Percentiles rank a stretch among this genome's conserved stretches.
These are phyloP conservation scores for Heterodera carotae DNA, from an alignment of 1,140 invertebrate species.

Conservation along the genomic window DNA sequence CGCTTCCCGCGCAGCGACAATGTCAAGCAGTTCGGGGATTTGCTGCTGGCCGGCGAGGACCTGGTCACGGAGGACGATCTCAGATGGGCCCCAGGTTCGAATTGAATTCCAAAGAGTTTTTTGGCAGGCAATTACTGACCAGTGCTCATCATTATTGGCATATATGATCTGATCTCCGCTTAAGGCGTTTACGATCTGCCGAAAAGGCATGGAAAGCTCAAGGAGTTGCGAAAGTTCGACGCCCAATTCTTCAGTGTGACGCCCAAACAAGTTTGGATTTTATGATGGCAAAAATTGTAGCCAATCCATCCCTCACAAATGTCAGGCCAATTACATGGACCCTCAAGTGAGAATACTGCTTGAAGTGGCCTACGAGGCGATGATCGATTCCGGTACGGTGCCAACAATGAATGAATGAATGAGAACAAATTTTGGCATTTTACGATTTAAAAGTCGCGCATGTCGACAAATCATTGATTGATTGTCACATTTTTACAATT, in stretches of 20 bases:
- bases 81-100: conserved; percentile 72
- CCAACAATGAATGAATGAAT: no score
- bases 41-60: conserved; percentile 82
- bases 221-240: conserved; percentile 77
- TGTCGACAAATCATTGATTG: neutral
- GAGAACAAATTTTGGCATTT: no score
- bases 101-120: conserved; percentile 3
- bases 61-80: conserved; percentile 83
- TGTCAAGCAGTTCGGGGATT: conserved; percentile 80
- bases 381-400: conserved; percentile 81
- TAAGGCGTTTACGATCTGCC: conserved; percentile 79
- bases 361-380: conserved; percentile 89
- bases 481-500: neutral
- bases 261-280: conserved; percentile 70
- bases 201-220: conserved; percentile 82
- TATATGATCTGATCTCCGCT: no score
- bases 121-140: neutral
- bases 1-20: conserved; percentile 82
- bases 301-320: no score
- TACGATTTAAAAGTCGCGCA: no score
- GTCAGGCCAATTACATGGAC: conserved; percentile 89
- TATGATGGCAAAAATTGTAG: conserved; percentile 72
- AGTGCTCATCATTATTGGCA: no score
- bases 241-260: conserved; percentile 71
- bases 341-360: conserved; percentile 86